phyloP scores from a whole-genome alignment of 2,888 invertebrate species.

The Buathra laborator region DNA sequence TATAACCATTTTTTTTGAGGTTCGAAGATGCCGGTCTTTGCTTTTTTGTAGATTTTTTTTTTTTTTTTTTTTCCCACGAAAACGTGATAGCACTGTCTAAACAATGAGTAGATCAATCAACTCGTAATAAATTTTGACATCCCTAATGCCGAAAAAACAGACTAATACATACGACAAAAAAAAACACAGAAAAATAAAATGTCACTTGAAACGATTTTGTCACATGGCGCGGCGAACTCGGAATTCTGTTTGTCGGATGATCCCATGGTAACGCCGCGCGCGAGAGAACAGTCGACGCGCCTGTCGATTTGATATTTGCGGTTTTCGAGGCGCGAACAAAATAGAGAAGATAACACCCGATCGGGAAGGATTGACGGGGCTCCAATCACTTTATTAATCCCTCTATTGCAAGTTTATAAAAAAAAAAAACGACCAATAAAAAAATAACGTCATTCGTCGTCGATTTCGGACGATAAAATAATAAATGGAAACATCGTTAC shows the following conservation, averaged over 20 bases:
- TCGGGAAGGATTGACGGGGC: background rate
- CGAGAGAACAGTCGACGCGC: constrained; percentile 10
- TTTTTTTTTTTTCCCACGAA: constrained; percentile 31
- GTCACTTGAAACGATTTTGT: constrained; percentile 82
- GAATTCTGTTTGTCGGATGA: constrained; percentile 73
- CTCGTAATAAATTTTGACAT: constrained; percentile 74
- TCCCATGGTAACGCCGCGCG: constrained; percentile 75
- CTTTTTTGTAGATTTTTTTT: background rate
- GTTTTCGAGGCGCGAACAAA: background rate
- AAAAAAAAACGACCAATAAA: background rate
- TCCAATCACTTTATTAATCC: background rate
- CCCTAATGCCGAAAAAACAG: constrained; percentile 25
- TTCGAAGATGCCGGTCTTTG: background rate
- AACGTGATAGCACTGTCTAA: constrained; percentile 48
- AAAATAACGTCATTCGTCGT: background rate
- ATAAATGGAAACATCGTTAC: background rate
- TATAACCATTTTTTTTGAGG: background rate
- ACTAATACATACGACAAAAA: constrained; percentile 74
- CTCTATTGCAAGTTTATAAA: background rate
- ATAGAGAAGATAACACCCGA: background rate
- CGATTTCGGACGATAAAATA: background rate
- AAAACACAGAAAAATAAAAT: constrained; percentile 74
- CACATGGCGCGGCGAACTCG: constrained; percentile 78
- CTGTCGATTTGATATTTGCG: constrained; percentile 3
- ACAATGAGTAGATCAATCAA: constrained; percentile 67